Percentiles rank a stretch among this genome's conserved stretches.
phyloP scores from a whole-genome alignment of 2,113 vertebrate species.

The Otolemur garnettii region DNA sequence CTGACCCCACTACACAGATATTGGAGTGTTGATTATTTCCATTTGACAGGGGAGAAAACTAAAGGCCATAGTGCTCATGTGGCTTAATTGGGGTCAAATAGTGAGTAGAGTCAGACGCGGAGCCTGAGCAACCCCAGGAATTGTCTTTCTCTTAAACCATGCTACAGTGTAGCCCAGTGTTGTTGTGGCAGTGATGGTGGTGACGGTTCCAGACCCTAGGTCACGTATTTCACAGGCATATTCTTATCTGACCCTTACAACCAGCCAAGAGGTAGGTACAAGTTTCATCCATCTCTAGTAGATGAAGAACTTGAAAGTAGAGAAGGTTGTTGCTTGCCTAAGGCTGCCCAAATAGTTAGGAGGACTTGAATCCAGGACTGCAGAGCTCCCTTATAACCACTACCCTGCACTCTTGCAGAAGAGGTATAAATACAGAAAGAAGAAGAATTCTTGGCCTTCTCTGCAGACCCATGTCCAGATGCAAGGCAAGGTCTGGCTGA shows the following conservation, averaged over 20 bases:
- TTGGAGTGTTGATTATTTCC: slow-evolving; percentile 23
- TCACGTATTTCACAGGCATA: background rate
- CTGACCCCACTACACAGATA: slow-evolving; percentile 15
- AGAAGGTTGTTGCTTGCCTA: background rate
- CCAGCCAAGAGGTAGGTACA: background rate
- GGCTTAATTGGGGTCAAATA: background rate
- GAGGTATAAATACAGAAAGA: background rate
- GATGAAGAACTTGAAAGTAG: background rate
- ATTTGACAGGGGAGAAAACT: background rate
- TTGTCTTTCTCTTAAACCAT: background rate
- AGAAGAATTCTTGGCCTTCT: background rate
- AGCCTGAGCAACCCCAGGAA: background rate
- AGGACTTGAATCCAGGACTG: background rate
- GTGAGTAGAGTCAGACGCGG: background rate
- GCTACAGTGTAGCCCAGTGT: background rate
- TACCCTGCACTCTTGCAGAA: background rate
- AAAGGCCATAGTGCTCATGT: background rate
- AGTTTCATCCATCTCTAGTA: background rate
- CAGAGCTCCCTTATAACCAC: background rate
- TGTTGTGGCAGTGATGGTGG: rapidly evolving
- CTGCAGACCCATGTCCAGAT: slow-evolving; percentile 53
- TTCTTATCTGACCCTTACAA: background rate
- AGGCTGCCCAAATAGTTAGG: background rate
- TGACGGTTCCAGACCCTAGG: background rate
- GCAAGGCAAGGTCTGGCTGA: slow-evolving; percentile 50